Evolutionary conservation across 2,113 vertebrate species (phyloP).

Genomic region (Prietella phreatophila): DNA sequence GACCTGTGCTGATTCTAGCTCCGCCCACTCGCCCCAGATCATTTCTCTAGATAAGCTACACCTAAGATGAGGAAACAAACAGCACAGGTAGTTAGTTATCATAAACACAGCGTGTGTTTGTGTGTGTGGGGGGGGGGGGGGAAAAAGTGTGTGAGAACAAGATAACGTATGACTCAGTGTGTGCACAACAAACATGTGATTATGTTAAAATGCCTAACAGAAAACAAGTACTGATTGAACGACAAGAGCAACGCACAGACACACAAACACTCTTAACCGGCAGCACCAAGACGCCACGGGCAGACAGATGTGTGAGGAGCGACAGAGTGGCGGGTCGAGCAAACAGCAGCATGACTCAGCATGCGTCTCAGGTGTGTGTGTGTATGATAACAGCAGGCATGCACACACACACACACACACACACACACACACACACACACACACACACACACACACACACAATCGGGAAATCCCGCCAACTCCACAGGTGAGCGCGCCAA

Average conservation of each 20-base stretch:
- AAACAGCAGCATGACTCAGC: slow-evolving; percentile 48
- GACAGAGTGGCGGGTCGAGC: neutral
- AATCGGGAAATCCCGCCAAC: slow-evolving; percentile 60
- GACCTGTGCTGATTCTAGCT: neutral
- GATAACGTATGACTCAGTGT: slow-evolving; percentile 5
- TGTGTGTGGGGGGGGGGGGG: too few relatives aligned
- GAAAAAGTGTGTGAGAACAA: neutral
- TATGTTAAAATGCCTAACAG: slow-evolving; percentile 14
- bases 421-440: neutral
- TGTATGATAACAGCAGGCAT: slow-evolving; percentile 20
- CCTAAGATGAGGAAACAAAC: neutral
- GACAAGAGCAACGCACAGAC: neutral
- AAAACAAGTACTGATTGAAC: slow-evolving; percentile 25
- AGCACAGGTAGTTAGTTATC: neutral
- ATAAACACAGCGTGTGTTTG: neutral
- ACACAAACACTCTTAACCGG: neutral
- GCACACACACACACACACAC: neutral
- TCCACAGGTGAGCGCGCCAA: slow-evolving; percentile 60
- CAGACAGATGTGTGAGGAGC: slow-evolving; percentile 29
- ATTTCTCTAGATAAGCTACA: neutral
- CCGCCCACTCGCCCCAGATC: neutral
- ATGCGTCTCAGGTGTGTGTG: slow-evolving; percentile 58
- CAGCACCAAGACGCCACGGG: neutral
- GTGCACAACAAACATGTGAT: slow-evolving; percentile 5
- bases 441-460: neutral